Evolutionary conservation across 2,113 vertebrate genomes (phyloP), one percentile per base, ranked within the genome.

Genomic region (Catharus bicknelli): DNA sequence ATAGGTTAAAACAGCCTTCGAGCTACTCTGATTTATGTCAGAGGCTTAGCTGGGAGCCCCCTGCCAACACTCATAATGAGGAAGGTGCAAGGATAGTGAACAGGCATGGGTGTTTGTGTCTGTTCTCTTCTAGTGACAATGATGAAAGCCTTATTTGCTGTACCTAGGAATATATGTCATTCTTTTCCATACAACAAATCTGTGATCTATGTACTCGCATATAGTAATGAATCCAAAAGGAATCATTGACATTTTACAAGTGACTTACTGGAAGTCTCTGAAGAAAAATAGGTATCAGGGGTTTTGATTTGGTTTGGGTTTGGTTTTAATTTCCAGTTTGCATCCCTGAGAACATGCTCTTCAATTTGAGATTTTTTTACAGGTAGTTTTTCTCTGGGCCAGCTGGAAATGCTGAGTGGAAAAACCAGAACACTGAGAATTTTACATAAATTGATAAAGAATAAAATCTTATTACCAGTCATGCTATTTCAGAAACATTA

Each of bases 211-310:
- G 63, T 72, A 73, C 55, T 87, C 4, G 26, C 36, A 38, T 93
- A 79, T 19, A 81, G 61, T 76, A 94, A 93, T 95, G 86, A 91
- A 88, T 91, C 78, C 78, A 93, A 76, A 84, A 88, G 62, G 68
- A 53, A 87, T 72, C 67, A 64, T 63, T 94, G 66, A 83, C 93
- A 84, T 95, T 90, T 94, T 95, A 75, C 70, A 68, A 43, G 50
- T 88, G 26, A 83, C 90, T 96, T 95, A 80, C 68, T 91, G 54
- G 17, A 96, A 88, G 17, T 81, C 82, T 83, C 87, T 76, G 45
- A 74, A 88, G 78, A 90, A 89, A 96, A 95, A 79, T 67, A 69
- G 66, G 80, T 83, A 16, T 50, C 66, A 57, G 43, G 75, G 59
- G 30, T 12, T 78, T 58, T 57, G 27, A 7, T 50, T 86, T 36